Base-by-base conservation (phyloP, 2,888 invertebrate genomes). In the Tenodera sinensis region DNA sequence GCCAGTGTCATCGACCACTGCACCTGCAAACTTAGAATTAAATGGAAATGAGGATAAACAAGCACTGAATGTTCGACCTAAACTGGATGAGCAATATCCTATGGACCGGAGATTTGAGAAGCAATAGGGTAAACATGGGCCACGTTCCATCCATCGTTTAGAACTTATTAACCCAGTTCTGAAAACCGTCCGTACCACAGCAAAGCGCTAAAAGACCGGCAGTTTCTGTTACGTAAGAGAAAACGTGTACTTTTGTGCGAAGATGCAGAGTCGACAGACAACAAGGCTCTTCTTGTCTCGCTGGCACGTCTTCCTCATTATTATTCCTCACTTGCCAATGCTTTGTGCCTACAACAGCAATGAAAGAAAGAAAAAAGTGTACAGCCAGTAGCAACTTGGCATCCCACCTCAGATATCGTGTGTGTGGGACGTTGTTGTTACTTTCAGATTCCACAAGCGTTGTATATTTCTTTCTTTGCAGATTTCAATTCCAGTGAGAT, bases 301-400 rank as follows among this genome's bases (percentile, higher is more conserved):
- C 28, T 81, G 81, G 86, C 86, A 86, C 28, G 28, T 81, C 28
- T 86, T 83, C 14, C 87, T 87, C 87, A 87, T 87, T 87, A 42
- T 34, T 83, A 87, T 87, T 87, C 87, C 15, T 71, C 54, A 71
- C 54, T 71, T 71, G 54, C 54, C 54, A 71, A 71, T 71, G 54
- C 54, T 71, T 71, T 71, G 54, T 71, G 54, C 54, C 54, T 25
- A 71, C 54, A 71, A 20, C 54, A 20, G 20, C 54, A 20, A 71
- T 25, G 54, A 71, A 71, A 71, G 54, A 71, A 71, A 71, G 54
- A 71, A 71, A 71, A 25, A 25, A 25, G 54, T 15, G 54, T 3
- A 71, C 54, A 20, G 54, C 54, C 15, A 25, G 20, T 25, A 71
- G 54, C 25, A 71, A 25, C 54, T 71, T 71, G 54, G 54, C 54